Conservation (phyloP, 2,797 vertebrate genomes). For the Acanthiza pusilla region DNA sequence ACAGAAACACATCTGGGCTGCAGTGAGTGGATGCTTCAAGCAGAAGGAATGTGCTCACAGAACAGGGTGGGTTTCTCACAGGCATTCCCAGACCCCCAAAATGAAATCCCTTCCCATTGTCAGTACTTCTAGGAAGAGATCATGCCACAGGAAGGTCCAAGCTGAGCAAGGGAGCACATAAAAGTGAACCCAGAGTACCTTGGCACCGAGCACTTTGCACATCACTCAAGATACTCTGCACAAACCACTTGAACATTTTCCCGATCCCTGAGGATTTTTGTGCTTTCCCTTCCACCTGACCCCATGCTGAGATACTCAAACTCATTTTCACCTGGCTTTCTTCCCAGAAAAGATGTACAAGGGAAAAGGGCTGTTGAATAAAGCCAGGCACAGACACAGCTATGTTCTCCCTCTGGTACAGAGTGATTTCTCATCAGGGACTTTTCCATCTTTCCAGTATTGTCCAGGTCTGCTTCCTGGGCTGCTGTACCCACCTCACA, state of each 20-base stretch:
- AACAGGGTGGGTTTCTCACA: neutral
- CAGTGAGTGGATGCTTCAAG: neutral
- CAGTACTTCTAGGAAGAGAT: neutral
- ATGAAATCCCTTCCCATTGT: neutral
- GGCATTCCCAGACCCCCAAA: neutral
- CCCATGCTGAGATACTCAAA: neutral
- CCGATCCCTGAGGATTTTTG: neutral
- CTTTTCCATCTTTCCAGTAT: neutral
- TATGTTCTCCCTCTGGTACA: neutral
- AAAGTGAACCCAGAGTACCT: neutral
- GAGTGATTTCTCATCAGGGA: neutral
- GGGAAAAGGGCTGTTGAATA: neutral
- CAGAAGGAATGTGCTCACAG: neutral
- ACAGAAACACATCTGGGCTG: neutral
- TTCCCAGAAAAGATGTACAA: neutral
- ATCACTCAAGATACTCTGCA: neutral
- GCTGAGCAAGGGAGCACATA: neutral
- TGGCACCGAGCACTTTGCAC: neutral
- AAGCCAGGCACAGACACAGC: neutral
- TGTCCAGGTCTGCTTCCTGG: neutral
- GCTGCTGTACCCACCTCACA: neutral
- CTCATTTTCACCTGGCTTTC: neutral
- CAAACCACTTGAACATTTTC: neutral
- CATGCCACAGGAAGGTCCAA: neutral
- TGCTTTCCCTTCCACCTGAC: neutral